These are phyloP conservation scores for Amphipoea oculea DNA, from an alignment of 2,888 invertebrate genomes.

Conservation along the genomic window DNA sequence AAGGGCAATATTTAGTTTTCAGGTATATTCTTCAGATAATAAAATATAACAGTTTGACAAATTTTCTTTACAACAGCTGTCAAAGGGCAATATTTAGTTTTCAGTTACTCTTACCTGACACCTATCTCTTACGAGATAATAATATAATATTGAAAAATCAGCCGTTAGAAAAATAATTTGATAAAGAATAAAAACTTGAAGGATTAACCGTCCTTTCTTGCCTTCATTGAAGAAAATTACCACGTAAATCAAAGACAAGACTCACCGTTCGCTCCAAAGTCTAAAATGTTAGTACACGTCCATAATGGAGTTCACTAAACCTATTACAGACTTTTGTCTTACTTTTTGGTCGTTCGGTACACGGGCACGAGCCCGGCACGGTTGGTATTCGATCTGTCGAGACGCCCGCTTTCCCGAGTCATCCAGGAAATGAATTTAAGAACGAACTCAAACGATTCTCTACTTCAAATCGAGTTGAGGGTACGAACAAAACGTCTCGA, in stretches of 20 bases:
- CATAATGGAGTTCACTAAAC: constrained; percentile 52
- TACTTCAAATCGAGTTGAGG: constrained; percentile 58
- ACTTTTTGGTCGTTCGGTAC: constrained; percentile 55
- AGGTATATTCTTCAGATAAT: too few species aligned
- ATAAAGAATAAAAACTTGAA: neutral
- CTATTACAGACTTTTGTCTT: constrained; percentile 58
- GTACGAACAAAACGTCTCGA: constrained; percentile 44
- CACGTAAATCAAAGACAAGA: constrained; percentile 21
- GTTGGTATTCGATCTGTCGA: constrained; percentile 67
- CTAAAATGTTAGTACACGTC: constrained; percentile 36
- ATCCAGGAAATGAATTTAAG: constrained; percentile 77
- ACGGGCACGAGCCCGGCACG: constrained; percentile 30
- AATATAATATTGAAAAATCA: too few species aligned
- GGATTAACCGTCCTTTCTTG: neutral
- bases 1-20: too few species aligned
- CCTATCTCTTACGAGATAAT: too few species aligned
- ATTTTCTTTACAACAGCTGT: too few species aligned
- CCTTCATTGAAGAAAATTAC: constrained; percentile 17
- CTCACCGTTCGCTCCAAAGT: constrained; percentile 21
- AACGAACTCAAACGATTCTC: constrained; percentile 61
- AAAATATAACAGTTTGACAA: too few species aligned
- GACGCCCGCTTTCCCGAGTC: constrained; percentile 60
- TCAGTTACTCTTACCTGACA: too few species aligned
- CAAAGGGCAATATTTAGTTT: too few species aligned
- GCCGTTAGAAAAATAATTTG: neutral